Base-by-base conservation (phyloP, 2,113 vertebrate species). In the Epinephelus fuscoguttatus region DNA sequence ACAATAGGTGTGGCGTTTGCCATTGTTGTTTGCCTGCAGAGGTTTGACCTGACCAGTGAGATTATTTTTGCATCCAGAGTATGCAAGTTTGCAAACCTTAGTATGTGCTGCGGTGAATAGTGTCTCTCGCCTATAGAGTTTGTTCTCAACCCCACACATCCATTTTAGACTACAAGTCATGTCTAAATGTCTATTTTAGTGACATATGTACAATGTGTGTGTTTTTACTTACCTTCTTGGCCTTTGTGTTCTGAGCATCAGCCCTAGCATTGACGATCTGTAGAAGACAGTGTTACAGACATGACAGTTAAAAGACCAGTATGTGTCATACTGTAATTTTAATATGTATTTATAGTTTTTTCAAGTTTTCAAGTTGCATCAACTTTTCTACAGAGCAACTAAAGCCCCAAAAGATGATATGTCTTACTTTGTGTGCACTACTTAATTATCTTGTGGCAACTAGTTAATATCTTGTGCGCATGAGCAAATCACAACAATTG, bases 241-340 rank as follows among this genome's bases (percentile, higher is more conserved):
- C 25, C 13, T 81, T 78, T 63, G 13, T 6, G 11, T 70, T 80
- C 10, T 9, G 73, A 6, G n/a, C 45, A 0, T 19, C 2, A 6
- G 21, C 40, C 49, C 4, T 84, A 1, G 70, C 71, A 69, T 60
- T 86, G 27, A 0, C 0, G 47, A 94, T 33, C 93, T 94, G 82
- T 12, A 64, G 13, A 76, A 75, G 12, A 27, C 1, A 23, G 10
- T 0, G 0, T 49, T 25, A 42, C 4, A 21, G 30, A 19, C 57
- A 8, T 13, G 14, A 52, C 6, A 25, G 27, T 0, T 49, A 9
- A 47, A 45, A 42, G 1, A 7, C 2, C 17, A 30, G 4, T 15
- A 47, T 9, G n/a, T 37, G 40, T 49, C 45, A 21, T 18, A 52
- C 40, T 27, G 1, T 52, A 40, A 15, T 67, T 52, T 49, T 10